Evolutionary conservation across 2,888 invertebrate genomes (phyloP).

Genomic region (Tipula unca): DNA sequence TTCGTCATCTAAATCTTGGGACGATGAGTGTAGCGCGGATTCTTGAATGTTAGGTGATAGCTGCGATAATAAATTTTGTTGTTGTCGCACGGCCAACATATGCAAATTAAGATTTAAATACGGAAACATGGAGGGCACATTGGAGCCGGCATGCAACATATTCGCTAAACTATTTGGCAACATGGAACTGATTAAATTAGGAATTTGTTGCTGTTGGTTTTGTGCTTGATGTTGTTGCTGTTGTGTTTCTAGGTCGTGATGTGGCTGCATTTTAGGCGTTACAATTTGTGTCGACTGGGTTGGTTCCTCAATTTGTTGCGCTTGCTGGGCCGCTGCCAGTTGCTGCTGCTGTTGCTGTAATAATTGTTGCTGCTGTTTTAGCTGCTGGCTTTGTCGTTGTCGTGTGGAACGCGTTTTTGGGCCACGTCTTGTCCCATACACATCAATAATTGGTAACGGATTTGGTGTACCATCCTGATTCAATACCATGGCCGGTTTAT

Average conservation of each 20-base stretch:
- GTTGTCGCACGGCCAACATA: conserved; percentile 41
- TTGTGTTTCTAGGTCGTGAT: conserved; percentile 14
- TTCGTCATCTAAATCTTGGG: conserved; percentile 8
- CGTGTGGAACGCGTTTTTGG: conserved; percentile 52
- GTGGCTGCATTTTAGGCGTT: neutral
- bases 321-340: conserved; percentile 25
- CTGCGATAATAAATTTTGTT: conserved; percentile 39
- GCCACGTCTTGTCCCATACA: conserved; percentile 82
- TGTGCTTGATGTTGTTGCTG: conserved; percentile 20
- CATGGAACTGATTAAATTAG: conserved; percentile 28
- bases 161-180: conserved; percentile 35
- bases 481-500: conserved; percentile 82
- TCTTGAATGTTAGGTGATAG: conserved; percentile 36
- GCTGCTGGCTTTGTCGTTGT: neutral
- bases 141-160: conserved; percentile 35
- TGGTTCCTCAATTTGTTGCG: conserved; percentile 20
- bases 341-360: conserved; percentile 23
- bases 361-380: conserved; percentile 26
- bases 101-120: conserved; percentile 41
- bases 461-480: conserved; percentile 85
- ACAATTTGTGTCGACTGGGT: neutral
- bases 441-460: conserved; percentile 79
- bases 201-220: conserved; percentile 15
- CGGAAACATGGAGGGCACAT: conserved; percentile 37
- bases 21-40: conserved; percentile 27